Evolutionary conservation across 2,888 invertebrate genomes (phyloP), one percentile per base, ranked within the genome.

Genomic region (Amiota minor): DNA sequence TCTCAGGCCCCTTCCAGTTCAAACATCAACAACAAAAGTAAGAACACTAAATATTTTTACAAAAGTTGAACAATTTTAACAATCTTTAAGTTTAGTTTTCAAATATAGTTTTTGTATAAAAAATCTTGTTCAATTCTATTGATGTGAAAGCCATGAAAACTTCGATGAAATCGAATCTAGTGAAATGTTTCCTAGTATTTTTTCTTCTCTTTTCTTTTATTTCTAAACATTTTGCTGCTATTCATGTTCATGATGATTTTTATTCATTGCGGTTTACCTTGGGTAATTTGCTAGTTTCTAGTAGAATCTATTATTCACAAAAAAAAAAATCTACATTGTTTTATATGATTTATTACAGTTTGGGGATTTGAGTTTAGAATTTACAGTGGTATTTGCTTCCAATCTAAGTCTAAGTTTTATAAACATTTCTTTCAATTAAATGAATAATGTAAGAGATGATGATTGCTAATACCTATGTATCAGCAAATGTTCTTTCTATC

Each of bases 171-270:
- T n/a, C 55, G 16, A 9, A 55, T n/a, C 35, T 6, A 6, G 6
- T 35, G 35, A 35, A 35, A 35, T 35, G 6, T 55, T 18, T 1
- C n/a, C 9, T 55, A n/a, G 8, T 55, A 55, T 45, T 45, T 16
- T 35, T 35, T 2, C 46, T n/a, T n/a, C n/a, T n/a, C 2, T 65
- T 47, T n/a, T 65, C 16, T 46, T 46, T 65, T 47, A 62, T 23
- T 62, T 62, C 12, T 12, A 9, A 47, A 47, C 47, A 45, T 23
- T 11, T 62, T 46, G 47, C 47, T 2, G 64, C 45, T 62, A 1
- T 65, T 65, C 47, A 23, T 65, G 65, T 47, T 65, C 65, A 65
- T 65, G 35, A 65, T 65, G 35, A n/a, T 47, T n/a, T 65, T 47
- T 47, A 9, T 64, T 47, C 47, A 10, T 65, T 65, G 65, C n/a